These are phyloP conservation scores for Eudorcas thomsonii DNA, from an alignment of 2,113 vertebrate species.

Conservation along the genomic window DNA sequence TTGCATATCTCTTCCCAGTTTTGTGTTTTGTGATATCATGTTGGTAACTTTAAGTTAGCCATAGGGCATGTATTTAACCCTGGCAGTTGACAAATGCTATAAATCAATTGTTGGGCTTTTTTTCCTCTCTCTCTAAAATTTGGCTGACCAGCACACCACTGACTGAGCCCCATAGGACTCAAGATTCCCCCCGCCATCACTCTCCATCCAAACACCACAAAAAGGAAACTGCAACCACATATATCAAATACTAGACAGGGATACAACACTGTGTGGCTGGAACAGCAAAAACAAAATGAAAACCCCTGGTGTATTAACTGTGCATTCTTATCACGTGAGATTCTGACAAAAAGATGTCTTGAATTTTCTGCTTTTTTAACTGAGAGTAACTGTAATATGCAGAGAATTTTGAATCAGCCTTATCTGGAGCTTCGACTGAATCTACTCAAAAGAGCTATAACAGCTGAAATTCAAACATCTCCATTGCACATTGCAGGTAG, in stretches of 20 bases:
- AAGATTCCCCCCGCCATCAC: background rate
- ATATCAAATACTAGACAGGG: background rate
- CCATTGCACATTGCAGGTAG: background rate
- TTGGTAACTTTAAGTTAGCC: background rate
- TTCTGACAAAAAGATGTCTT: conserved; percentile 2
- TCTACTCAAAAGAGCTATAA: background rate
- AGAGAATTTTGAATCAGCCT: conserved; percentile 24
- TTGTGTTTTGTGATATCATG: background rate
- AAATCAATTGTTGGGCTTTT: background rate
- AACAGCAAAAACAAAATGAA: background rate
- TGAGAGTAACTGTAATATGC: conserved; percentile 27
- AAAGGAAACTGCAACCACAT: background rate
- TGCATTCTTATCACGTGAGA: background rate
- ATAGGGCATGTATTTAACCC: background rate
- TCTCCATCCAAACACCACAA: background rate
- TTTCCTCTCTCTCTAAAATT: background rate
- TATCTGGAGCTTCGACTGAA: conserved; percentile 19
- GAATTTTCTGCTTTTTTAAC: background rate
- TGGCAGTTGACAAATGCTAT: background rate
- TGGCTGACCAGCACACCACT: background rate
- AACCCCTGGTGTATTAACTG: background rate
- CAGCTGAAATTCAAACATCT: background rate
- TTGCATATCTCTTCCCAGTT: background rate
- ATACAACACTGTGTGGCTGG: background rate
- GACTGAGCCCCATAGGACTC: background rate